Conservation (phyloP, 2,888 invertebrate genomes). For the Balanococcus diminutus region DNA sequence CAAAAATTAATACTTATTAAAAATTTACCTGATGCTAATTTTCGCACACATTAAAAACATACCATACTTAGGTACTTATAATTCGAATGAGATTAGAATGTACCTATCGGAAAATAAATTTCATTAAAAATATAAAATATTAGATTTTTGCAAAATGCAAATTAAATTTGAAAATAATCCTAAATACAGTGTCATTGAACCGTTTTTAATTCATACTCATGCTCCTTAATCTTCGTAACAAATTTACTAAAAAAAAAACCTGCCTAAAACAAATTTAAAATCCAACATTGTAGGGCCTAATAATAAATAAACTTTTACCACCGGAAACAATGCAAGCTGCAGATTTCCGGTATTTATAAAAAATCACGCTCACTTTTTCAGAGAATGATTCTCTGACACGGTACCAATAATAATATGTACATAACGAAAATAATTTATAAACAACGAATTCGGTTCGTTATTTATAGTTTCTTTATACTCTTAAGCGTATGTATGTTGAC, state of each 20-base stretch:
- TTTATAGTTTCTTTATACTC: constrained; percentile 11
- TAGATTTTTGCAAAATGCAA: no score
- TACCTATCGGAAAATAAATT: no score
- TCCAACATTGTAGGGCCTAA: not conserved
- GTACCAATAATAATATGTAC: not conserved
- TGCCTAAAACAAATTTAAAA: not conserved
- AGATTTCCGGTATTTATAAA: not conserved
- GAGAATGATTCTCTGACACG: not conserved
- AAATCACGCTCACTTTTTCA: not conserved
- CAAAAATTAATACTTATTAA: not conserved
- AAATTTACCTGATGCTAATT: not conserved
- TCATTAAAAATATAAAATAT: no score
- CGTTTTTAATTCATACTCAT: not conserved
- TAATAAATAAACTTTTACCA: not conserved
- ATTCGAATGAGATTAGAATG: no score
- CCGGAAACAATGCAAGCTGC: not conserved
- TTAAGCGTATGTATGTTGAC: not conserved
- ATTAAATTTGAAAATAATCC: no score
- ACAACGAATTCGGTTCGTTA: not conserved
- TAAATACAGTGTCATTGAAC: no score
- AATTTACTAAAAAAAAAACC: not conserved
- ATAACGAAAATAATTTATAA: constrained; percentile 1
- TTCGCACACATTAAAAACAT: not conserved
- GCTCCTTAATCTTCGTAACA: not conserved
- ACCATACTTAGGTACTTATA: no score